Percentiles rank a stretch among this genome's conserved stretches.
Evolutionary conservation across 92 coral and sea anemone species (phyloP).

Genomic region (Epizoanthus rinbou): DNA sequence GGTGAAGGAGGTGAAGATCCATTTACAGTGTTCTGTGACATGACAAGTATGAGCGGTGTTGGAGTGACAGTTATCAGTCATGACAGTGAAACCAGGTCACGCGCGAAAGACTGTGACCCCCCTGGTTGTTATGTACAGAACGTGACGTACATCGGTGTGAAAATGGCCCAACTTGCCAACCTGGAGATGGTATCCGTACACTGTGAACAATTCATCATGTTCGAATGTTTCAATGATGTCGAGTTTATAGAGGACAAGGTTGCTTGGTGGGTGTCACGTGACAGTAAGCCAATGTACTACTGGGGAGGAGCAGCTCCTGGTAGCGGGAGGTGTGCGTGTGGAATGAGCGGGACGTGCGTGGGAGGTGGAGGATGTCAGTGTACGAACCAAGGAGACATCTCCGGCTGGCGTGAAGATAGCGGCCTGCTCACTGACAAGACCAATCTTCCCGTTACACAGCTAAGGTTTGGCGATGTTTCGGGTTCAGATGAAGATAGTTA

Average conservation of each 20-base stretch:
- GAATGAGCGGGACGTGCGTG: not conserved
- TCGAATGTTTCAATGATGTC: not conserved
- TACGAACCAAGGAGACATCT: not conserved
- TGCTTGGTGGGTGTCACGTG: constrained; percentile 36
- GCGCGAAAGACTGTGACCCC: not conserved
- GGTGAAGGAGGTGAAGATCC: constrained; percentile 27
- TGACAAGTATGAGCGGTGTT: constrained; percentile 10
- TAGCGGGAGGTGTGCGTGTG: constrained; percentile 35
- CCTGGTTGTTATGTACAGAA: constrained; percentile 6
- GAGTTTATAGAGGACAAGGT: not conserved
- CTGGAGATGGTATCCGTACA: not conserved
- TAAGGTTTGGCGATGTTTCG: no score
- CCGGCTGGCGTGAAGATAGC: no score
- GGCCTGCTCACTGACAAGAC: no score
- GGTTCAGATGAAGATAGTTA: no score
- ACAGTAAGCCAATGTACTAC: constrained; percentile 13
- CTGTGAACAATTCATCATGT: constrained; percentile 21
- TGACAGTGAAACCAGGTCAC: constrained; percentile 39
- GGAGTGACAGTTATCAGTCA: constrained; percentile 45
- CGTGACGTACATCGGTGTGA: constrained; percentile 1
- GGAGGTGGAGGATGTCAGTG: constrained; percentile 38
- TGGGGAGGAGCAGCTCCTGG: constrained; percentile 42
- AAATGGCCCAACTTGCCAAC: not conserved
- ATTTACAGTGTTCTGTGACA: constrained; percentile 45
- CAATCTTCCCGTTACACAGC: no score